phyloP scores from a whole-genome alignment of 2,888 invertebrate genomes.

The Euplexia lucipara region DNA sequence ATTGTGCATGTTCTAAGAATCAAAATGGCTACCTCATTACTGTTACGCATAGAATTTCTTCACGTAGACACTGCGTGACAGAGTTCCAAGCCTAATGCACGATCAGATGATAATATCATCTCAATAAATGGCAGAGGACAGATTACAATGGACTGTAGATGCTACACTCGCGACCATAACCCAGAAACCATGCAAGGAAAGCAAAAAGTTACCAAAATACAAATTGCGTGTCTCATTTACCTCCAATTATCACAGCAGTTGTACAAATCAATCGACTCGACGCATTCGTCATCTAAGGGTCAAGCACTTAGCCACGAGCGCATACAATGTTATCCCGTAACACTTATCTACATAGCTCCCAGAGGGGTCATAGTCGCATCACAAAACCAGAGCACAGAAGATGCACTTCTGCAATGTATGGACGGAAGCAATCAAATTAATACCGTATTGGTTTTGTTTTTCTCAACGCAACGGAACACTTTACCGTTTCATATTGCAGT shows the following conservation, averaged over 20 bases:
- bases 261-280: conserved; percentile 25
- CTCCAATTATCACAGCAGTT: neutral
- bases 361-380: conserved; percentile 11
- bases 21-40: conserved; percentile 4
- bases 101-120: neutral
- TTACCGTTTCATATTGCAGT: conserved; percentile 19
- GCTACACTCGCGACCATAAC: neutral
- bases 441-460: conserved; percentile 14
- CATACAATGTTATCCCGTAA: conserved; percentile 43
- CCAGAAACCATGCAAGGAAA: neutral
- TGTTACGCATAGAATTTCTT: conserved; percentile 4
- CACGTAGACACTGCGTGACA: neutral
- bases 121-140: too few species aligned
- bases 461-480: conserved; percentile 15
- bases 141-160: neutral
- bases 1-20: conserved; percentile 19
- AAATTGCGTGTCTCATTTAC: neutral
- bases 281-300: conserved; percentile 32
- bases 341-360: conserved; percentile 20
- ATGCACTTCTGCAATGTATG: conserved; percentile 17
- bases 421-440: conserved; percentile 16
- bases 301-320: conserved; percentile 25
- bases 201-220: neutral
- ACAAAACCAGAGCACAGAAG: conserved; percentile 33
- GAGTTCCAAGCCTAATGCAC: neutral